Conservation (phyloP, 2,797 vertebrate species). For the Perodicticus potto region DNA sequence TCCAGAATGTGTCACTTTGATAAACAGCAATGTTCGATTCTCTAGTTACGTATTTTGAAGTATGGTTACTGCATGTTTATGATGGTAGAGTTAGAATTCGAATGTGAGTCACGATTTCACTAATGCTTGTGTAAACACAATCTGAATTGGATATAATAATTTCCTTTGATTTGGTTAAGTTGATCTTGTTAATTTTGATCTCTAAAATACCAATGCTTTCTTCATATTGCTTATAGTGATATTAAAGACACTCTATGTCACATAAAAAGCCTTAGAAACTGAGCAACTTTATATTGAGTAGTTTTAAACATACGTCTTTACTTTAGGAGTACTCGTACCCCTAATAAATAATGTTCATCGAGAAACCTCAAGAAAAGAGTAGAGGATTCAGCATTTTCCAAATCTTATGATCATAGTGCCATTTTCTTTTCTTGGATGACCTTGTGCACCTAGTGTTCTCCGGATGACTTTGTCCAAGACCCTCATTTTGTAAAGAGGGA, state of each 20-base stretch:
- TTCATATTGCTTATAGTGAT: background rate
- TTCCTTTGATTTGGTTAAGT: slow-evolving; percentile 49
- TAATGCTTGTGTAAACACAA: background rate
- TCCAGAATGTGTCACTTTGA: slow-evolving; percentile 22
- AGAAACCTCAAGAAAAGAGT: background rate
- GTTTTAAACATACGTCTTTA: slow-evolving; percentile 35
- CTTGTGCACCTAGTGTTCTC: background rate
- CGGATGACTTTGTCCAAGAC: background rate
- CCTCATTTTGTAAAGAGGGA: background rate
- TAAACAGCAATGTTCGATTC: background rate
- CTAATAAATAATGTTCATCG: background rate
- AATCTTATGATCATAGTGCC: background rate
- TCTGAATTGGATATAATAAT: slow-evolving; percentile 26
- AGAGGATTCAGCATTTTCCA: background rate
- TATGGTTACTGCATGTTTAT: slow-evolving; percentile 32
- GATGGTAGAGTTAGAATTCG: background rate
- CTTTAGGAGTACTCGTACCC: background rate
- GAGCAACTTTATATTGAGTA: slow-evolving; percentile 7
- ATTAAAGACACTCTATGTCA: background rate
- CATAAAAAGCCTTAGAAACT: slow-evolving; percentile 2
- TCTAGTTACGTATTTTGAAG: slow-evolving; percentile 9
- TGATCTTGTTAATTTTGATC: slow-evolving; percentile 42
- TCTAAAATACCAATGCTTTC: slow-evolving; percentile 23
- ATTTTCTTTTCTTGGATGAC: background rate
- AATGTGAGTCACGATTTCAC: background rate